Percentiles rank a stretch among this genome's conserved stretches.
Evolutionary conservation across 2,797 vertebrate species (phyloP).

Genomic region (Lophius americanus): DNA sequence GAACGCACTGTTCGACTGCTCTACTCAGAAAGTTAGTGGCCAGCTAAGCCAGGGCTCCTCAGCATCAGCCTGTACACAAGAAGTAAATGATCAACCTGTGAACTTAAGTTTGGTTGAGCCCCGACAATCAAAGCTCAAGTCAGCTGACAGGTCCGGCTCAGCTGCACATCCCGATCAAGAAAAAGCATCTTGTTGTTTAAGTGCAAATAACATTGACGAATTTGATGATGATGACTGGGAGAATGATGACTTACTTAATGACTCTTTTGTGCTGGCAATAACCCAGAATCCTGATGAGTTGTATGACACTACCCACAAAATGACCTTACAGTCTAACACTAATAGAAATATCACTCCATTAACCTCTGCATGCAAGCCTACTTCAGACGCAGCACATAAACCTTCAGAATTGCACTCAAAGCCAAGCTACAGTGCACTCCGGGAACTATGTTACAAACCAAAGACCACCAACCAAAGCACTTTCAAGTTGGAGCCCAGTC

Average conservation of each 20-base stretch:
- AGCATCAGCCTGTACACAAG: constrained; percentile 61
- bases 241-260: constrained; percentile 87
- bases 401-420: constrained; percentile 16
- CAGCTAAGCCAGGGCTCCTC: constrained; percentile 83
- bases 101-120: neutral
- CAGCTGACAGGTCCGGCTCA: constrained; percentile 7
- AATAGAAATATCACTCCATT: constrained; percentile 26
- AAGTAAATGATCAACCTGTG: constrained; percentile 28
- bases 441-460: constrained; percentile 64
- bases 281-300: constrained; percentile 79
- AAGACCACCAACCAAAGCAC: constrained; percentile 72
- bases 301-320: constrained; percentile 28
- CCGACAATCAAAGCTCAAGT: constrained; percentile 13
- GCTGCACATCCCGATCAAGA: constrained; percentile 15
- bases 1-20: constrained; percentile 91
- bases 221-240: constrained; percentile 92
- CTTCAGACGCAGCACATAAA: constrained; percentile 18
- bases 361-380: constrained; percentile 25
- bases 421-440: constrained; percentile 47
- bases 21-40: constrained; percentile 88
- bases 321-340: constrained; percentile 25
- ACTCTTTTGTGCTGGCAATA: constrained; percentile 86
- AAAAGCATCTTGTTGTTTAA: constrained; percentile 11
- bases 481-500: constrained; percentile 64
- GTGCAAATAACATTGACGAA: constrained; percentile 54